Percentiles rank a stretch among this genome's conserved stretches.
These are phyloP conservation scores for Xanthostigma xanthostigma DNA, from an alignment of 2,888 invertebrate species.

Conservation along the genomic window DNA sequence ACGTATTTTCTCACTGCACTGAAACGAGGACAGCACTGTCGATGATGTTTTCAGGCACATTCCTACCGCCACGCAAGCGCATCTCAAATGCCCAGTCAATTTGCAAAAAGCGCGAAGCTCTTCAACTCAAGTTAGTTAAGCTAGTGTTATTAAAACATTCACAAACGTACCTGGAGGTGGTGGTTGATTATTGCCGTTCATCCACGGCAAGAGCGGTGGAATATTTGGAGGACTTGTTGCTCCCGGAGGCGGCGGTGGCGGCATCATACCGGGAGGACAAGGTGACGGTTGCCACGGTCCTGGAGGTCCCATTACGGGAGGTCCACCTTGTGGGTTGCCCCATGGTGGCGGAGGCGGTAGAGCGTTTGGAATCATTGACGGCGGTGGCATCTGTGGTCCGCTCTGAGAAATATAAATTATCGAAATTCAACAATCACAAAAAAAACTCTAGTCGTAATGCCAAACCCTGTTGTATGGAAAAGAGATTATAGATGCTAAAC, in stretches of 20 bases:
- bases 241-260: conserved; percentile 35
- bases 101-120: too few relatives aligned
- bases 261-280: conserved; percentile 23
- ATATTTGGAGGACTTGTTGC: conserved; percentile 31
- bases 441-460: too few relatives aligned
- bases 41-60: too few relatives aligned
- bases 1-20: too few relatives aligned
- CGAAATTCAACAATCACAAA: too few relatives aligned
- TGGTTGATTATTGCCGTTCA: conserved; percentile 34
- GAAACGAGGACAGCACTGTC: too few relatives aligned
- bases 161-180: conserved; percentile 28
- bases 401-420: conserved; percentile 3
- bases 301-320: conserved; percentile 18
- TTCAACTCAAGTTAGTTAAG: too few relatives aligned
- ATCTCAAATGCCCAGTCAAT: too few relatives aligned
- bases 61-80: too few relatives aligned
- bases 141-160: too few relatives aligned
- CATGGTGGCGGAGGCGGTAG: conserved; percentile 36
- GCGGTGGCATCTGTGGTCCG: conserved; percentile 10
- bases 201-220: conserved; percentile 39
- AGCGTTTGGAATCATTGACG: conserved; percentile 30
- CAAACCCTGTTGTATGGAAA: too few relatives aligned
- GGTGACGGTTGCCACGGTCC: conserved; percentile 22
- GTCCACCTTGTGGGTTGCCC: conserved; percentile 21
- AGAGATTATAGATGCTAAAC: too few relatives aligned